A percentile compares a stretch with the other conserved stretches of the same genome.
phyloP scores from a whole-genome alignment of 2,888 invertebrate genomes.

The Spialia ferax region DNA sequence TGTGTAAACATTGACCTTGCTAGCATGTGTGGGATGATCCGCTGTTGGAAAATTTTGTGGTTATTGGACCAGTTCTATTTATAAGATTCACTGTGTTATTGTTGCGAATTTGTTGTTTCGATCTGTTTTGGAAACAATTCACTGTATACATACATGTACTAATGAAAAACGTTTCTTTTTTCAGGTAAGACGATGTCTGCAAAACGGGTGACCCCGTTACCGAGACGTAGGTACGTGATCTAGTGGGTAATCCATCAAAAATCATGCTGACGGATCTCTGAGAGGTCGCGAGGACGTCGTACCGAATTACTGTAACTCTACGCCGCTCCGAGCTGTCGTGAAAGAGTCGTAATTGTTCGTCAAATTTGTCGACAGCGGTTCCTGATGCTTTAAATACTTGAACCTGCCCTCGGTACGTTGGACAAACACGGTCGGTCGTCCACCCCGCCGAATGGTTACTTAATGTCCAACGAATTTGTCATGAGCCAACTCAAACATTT shows the following conservation, averaged over 20 bases:
- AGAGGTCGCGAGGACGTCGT: conserved; percentile 60
- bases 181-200: conserved; percentile 85
- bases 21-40: conserved; percentile 30
- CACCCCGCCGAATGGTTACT: conserved; percentile 75
- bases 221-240: conserved; percentile 71
- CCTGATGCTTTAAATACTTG: conserved; percentile 61
- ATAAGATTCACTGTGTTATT: conserved; percentile 14
- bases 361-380: conserved; percentile 56
- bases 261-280: conserved; percentile 47
- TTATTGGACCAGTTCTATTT: conserved; percentile 26
- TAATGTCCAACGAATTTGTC: conserved; percentile 79
- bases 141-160: conserved; percentile 1
- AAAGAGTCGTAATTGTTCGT: conserved; percentile 51
- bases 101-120: conserved; percentile 5
- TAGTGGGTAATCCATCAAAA: conserved; percentile 62
- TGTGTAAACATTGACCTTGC: conserved; percentile 40
- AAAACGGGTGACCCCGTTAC: conserved; percentile 74
- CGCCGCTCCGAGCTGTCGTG: conserved; percentile 39
- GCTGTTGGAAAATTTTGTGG: conserved; percentile 37
- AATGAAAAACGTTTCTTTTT: conserved; percentile 61
- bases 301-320: conserved; percentile 54
- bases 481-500: conserved; percentile 70
- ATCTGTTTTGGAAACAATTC: not conserved
- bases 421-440: conserved; percentile 77
- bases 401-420: conserved; percentile 62